These are phyloP conservation scores for Eucera pruinosa DNA, from an alignment of 2,888 invertebrate species.

Conservation along the genomic window DNA sequence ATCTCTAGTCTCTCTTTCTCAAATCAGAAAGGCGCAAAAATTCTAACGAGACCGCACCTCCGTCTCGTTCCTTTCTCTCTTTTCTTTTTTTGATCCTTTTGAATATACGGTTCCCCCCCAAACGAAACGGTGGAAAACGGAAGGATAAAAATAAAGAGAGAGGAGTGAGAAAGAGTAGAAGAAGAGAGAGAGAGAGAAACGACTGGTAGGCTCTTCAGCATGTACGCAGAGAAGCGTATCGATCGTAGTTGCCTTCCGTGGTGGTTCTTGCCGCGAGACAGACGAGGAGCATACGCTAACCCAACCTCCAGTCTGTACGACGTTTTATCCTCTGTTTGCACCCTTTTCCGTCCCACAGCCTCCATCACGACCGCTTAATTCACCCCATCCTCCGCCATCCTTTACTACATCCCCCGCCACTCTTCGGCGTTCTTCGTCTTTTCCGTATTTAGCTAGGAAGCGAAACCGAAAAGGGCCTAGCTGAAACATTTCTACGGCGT, in stretches of 20 bases:
- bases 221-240: conserved; percentile 69
- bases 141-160: conserved; percentile 25
- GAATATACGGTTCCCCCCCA: conserved; percentile 17
- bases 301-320: conserved; percentile 52
- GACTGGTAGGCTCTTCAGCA: conserved; percentile 57
- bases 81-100: conserved; percentile 14
- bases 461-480: conserved; percentile 46
- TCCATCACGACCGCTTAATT: conserved; percentile 58
- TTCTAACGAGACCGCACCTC: conserved; percentile 12
- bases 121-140: background rate
- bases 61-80: too few relatives aligned
- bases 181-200: background rate
- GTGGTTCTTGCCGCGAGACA: conserved; percentile 73
- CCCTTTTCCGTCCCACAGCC: conserved; percentile 56
- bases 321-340: conserved; percentile 68
- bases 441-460: conserved; percentile 53
- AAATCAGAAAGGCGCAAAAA: background rate
- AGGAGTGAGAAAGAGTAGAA: background rate
- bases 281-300: conserved; percentile 62
- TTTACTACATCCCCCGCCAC: background rate
- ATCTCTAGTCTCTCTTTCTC: conserved; percentile 6
- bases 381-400: conserved; percentile 10
- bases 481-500: conserved; percentile 9
- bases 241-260: conserved; percentile 71
- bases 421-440: conserved; percentile 30